Evolutionary conservation across 2,113 vertebrate genomes (phyloP), one percentile per base, ranked within the genome.

Genomic region (Dissostichus mawsoni): DNA sequence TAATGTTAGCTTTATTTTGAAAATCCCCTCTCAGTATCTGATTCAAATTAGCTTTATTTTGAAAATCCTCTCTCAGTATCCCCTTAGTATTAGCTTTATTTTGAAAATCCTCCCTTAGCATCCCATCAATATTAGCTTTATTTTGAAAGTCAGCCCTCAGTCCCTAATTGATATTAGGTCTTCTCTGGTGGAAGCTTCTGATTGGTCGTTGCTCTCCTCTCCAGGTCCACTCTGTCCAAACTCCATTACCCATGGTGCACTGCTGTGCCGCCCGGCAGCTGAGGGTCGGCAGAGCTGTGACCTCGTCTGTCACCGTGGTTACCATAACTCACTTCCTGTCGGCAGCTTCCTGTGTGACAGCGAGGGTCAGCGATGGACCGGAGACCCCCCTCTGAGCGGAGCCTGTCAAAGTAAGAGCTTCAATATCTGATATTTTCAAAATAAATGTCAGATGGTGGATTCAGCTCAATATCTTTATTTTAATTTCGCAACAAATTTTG

Each of bases 371-470:
- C 89, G 0, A 11, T 98, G 97, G 97, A 41, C 83, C 4, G 71
- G 76, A 0, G 77, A 90, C 33, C 52, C 0, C 17, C 96, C 96
- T 0, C 91, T 96, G 62, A 59, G 89, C 1, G 90, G 92, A 23
- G 84, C 95, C 84, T 98, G 97, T 82, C 97, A 96, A 87, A 96
- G 97, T 98, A 95, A 59, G 91, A 92, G 2, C 51, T 8, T 36
- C 36, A 36, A 6, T 6, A 36, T 36, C 36, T 7, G 7, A 5
- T 36, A 36, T 36, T 36, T 36, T 36, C 36, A 36, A 36, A 36
- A 36, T 36, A 36, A 36, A 36, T 36, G 36, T 36, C 36, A 36
- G 36, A 36, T 36, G 36, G 36, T 36, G 36, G 36, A 36, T 36
- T 36, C 36, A 25, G 25, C 25, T 25, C 25, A 25, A 25, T 29